A percentile compares a stretch with the other conserved stretches of the same genome.
Evolutionary conservation across 2,797 vertebrate species (phyloP).

Genomic region (Thunnus albacares): DNA sequence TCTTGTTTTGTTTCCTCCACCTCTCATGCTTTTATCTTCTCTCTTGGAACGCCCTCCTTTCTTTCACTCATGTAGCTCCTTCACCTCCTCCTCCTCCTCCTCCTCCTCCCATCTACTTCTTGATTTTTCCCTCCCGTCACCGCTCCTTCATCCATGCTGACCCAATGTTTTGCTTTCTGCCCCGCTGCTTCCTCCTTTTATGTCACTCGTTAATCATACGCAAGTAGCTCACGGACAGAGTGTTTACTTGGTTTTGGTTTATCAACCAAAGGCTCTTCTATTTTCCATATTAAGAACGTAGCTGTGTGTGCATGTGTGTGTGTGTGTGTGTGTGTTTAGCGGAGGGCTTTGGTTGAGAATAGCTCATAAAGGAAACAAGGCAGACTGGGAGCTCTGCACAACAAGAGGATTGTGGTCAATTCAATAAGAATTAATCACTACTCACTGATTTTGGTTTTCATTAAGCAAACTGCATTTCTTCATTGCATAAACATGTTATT

Average conservation of each 20-base stretch:
- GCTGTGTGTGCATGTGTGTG: not conserved
- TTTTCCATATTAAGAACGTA: constrained; percentile 25
- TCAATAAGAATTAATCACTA: constrained; percentile 40
- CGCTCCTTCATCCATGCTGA: constrained; percentile 37
- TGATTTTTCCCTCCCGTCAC: not conserved
- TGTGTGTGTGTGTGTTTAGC: constrained; percentile 2
- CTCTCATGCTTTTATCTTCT: constrained; percentile 17
- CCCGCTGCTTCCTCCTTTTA: constrained; percentile 53
- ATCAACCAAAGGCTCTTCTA: constrained; percentile 41
- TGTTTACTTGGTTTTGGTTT: constrained; percentile 55
- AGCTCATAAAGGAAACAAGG: constrained; percentile 33
- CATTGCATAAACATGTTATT: constrained; percentile 39
- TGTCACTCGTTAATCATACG: constrained; percentile 59
- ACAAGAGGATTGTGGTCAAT: constrained; percentile 23
- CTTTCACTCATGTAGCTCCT: constrained; percentile 8
- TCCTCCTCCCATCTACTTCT: not conserved
- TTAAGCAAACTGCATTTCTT: constrained; percentile 26
- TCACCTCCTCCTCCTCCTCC: constrained; percentile 27
- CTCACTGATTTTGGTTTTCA: constrained; percentile 43
- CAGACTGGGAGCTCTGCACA: constrained; percentile 31
- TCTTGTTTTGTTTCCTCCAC: constrained; percentile 4
- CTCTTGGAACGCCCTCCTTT: not conserved
- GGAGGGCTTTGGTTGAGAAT: not conserved
- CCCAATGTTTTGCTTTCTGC: constrained; percentile 57
- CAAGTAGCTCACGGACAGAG: constrained; percentile 52